Conservation (phyloP, 2,797 vertebrate species). For the Melanotaenia boesemani region DNA sequence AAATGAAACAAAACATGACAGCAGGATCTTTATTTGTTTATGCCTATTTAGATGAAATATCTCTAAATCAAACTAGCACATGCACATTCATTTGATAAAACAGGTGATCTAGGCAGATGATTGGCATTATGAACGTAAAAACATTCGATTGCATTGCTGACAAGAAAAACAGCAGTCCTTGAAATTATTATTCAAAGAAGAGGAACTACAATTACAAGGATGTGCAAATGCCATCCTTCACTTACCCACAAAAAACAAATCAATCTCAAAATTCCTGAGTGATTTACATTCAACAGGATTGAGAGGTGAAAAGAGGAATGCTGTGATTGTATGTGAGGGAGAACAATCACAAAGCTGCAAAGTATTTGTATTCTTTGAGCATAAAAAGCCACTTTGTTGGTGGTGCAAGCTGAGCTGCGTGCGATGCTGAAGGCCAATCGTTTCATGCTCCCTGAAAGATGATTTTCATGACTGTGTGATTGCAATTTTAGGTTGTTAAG, state of each 20-base stretch:
- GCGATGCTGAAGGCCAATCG: conserved; percentile 5
- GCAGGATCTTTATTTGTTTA: conserved; percentile 44
- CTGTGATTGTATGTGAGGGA: conserved; percentile 35
- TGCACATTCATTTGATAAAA: conserved; percentile 33
- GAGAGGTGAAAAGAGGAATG: conserved; percentile 46
- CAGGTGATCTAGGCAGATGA: conserved; percentile 38
- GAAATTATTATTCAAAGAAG: conserved; percentile 7
- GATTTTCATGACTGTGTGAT: conserved; percentile 47
- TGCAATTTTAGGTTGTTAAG: conserved; percentile 51
- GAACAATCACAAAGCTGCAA: conserved; percentile 33
- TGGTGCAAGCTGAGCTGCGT: conserved; percentile 9
- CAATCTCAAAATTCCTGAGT: conserved; percentile 37
- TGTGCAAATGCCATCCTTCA: conserved; percentile 51
- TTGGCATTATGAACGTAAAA: conserved; percentile 58
- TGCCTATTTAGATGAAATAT: conserved; percentile 21
- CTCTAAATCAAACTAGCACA: conserved; percentile 29
- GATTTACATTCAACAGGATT: conserved; percentile 48
- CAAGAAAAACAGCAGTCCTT: conserved; percentile 3
- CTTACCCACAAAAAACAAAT: conserved; percentile 62
- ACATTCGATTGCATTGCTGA: conserved; percentile 43
- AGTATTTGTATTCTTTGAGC: conserved; percentile 52
- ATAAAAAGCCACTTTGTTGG: conserved; percentile 60
- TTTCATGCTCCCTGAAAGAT: conserved; percentile 40
- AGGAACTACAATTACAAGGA: conserved; percentile 41
- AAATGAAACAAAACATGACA: conserved; percentile 2